A percentile compares a stretch with the other conserved stretches of the same genome.
Conservation (phyloP, 2,888 invertebrate genomes). For the Nemurella pictetii region DNA sequence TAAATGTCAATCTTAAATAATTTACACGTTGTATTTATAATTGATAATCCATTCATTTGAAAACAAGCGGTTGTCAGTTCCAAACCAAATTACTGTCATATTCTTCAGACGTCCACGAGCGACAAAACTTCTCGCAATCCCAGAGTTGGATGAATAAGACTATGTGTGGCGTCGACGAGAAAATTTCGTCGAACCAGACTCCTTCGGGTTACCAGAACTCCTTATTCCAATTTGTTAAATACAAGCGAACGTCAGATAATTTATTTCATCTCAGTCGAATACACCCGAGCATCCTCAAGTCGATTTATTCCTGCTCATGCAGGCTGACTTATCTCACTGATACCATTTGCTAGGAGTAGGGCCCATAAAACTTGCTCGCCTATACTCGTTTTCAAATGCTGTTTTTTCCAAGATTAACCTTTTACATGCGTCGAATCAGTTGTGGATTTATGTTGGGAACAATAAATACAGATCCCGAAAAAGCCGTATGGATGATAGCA, state of each 20-base stretch:
- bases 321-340: neutral
- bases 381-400: conserved; percentile 17
- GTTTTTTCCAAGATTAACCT: conserved; percentile 26
- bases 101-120: too few species aligned
- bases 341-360: neutral
- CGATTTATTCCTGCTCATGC: neutral
- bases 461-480: conserved; percentile 4
- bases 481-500: conserved; percentile 5
- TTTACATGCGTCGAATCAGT: conserved; percentile 19
- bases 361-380: neutral
- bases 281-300: neutral
- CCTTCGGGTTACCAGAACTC: too few species aligned
- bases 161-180: too few species aligned
- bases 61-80: too few species aligned
- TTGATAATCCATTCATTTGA: too few species aligned
- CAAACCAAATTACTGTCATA: too few species aligned
- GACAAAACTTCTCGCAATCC: too few species aligned
- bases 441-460: conserved; percentile 1
- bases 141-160: too few species aligned
- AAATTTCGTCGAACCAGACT: too few species aligned
- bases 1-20: too few species aligned
- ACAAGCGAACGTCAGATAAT: neutral
- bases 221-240: neutral
- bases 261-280: conserved; percentile 13
- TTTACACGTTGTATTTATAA: too few species aligned